Base-by-base conservation (phyloP, 1,140 invertebrate species). In the Protaetia brevitarsis region DNA sequence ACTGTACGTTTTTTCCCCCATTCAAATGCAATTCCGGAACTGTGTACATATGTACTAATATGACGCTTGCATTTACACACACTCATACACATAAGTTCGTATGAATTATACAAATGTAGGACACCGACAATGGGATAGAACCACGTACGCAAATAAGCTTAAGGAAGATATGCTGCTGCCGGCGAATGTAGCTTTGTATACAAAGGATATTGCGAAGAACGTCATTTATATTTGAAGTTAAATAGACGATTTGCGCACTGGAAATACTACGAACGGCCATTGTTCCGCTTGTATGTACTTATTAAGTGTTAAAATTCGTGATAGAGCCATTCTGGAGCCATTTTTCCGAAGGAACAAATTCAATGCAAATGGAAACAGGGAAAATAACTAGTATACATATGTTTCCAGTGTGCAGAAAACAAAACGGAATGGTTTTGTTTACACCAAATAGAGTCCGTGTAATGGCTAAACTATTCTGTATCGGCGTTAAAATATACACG, bases 301-400 rank as follows among this genome's bases (percentile, higher is more conserved):
- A 59, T 59, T 59, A 59, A 59, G 57, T 59, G 57, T 59, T 59
- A 59, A 59, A 59, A 59, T 59, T 31, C 57, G 57, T 27, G 45
- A 23, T 29, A 29, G 26, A 28, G 30, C 26, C 57, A 26, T 29
- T n/a, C 8, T 1, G 27, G 19, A 7, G n/a, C 29, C 7, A 59
- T 59, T 59, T 59, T 59, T 59, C 57, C 57, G 57, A 13, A n/a
- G 27, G 57, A 59, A 59, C 57, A 59, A 59, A 59, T 59, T 59
- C 57, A 59, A 59, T 59, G 57, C 57, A 59, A 59, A 59, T 59
- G 57, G 27, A 59, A 59, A 59, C 57, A 59, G 3, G 57, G 27
- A 31, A 59, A 59, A 59, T 27, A 59, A 59, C 57, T 16, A n/a
- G 13, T 59, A 29, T 59, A 59, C 57, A 59, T 31, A 31, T 59